Evolutionary conservation across 2,113 vertebrate species (phyloP).

Genomic region (Dermatemys mawii): DNA sequence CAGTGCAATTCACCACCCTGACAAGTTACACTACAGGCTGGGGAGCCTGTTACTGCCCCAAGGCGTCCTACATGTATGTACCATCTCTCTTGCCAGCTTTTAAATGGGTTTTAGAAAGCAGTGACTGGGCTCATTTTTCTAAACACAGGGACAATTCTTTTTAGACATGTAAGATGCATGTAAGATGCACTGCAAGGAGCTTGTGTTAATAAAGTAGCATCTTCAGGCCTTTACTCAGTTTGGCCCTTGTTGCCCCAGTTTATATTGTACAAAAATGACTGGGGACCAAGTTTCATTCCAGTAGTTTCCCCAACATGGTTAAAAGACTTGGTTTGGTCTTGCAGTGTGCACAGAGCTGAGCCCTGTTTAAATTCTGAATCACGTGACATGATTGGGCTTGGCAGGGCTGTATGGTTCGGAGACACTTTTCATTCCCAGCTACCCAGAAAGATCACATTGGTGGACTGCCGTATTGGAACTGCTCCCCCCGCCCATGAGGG

Average conservation of each 20-base stretch:
- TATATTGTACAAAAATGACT: not conserved
- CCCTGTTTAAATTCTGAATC: slow-evolving; percentile 15
- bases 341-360: not conserved
- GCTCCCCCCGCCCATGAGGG: rapidly evolving
- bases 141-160: not conserved
- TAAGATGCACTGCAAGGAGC: not conserved
- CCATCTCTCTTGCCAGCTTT: not conserved
- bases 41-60: not conserved
- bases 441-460: rapidly evolving
- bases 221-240: not conserved
- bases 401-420: slow-evolving; percentile 12
- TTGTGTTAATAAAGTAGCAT: not conserved
- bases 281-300: not conserved
- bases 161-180: not conserved
- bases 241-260: not conserved
- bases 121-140: not conserved
- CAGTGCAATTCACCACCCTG: slow-evolving; percentile 44
- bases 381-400: not conserved
- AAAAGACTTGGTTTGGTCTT: not conserved
- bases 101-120: not conserved
- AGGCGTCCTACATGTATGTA: not conserved
- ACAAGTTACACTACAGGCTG: slow-evolving; percentile 49
- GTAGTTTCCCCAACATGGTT: not conserved
- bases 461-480: rapidly evolving
- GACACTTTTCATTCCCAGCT: not conserved